Base-by-base conservation (phyloP, 2,113 vertebrate genomes). In the Gila orcuttii region DNA sequence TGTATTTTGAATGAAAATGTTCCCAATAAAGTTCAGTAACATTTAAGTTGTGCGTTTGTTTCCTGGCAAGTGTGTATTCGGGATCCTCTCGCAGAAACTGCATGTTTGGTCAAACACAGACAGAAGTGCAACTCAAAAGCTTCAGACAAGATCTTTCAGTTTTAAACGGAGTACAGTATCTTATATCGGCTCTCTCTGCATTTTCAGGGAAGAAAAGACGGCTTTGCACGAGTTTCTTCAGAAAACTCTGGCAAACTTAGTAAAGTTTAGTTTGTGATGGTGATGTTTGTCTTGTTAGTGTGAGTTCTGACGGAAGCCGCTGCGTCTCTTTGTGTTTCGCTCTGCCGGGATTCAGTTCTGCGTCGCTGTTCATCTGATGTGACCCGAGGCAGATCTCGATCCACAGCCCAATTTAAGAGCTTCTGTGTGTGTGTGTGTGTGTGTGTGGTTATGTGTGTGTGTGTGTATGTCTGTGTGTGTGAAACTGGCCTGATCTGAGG, bases 331-430 rank as follows among this genome's bases (percentile, higher is more conserved):
- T 84, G 80, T 82, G 84, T 55, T 42, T 23, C 17, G 66, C 82
- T 88, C 78, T 33, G 83, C 78, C 73, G 73, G 50, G 76, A 57
- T 75, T 74, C 36, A 86, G 88, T 52, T 68, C 60, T 77, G 60
- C 74, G 62, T 75, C 76, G 64, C 47, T 85, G 83, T 86, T 77
- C 84, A 84, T 88, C 82, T 88, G 85, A 86, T 88, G 85, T 88
- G 89, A 85, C 85, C 78, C 68, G 69, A 80, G 77, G 68, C 85
- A 78, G 85, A 71, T 88, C 77, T 59, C 84, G 78, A 81, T 87
- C 79, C 86, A 86, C 86, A 82, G 80, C 71, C 86, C 84, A 89
- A 89, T 87, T 87, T 89, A 84, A 62, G 68, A 76, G 71, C 0
- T 17, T 80, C 47, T 59, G 19, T 80, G 71, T 85, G 83, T 85